A percentile compares a stretch with the other conserved stretches of the same genome.
Conservation (phyloP, 2,888 invertebrate genomes). For the Anorthoa munda region DNA sequence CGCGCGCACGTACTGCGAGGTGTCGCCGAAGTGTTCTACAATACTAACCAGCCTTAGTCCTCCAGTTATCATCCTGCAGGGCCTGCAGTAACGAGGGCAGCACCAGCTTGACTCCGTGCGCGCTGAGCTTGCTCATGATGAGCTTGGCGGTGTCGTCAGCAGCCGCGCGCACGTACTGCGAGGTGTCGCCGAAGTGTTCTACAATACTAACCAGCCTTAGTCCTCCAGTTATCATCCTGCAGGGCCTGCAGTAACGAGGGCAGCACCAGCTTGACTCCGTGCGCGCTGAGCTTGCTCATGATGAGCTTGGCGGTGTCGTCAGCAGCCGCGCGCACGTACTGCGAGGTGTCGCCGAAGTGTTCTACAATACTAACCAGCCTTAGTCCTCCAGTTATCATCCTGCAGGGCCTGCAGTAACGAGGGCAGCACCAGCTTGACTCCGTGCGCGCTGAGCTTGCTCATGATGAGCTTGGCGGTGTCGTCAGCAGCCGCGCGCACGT, state of each 20-base stretch:
- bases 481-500: slow-evolving; percentile 98
- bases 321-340: slow-evolving; percentile 98
- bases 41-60: no score
- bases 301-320: slow-evolving; percentile 99
- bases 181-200: slow-evolving; percentile 98
- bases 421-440: slow-evolving; percentile 99
- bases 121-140: slow-evolving; percentile 98
- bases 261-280: slow-evolving; percentile 99
- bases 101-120: slow-evolving; percentile 99
- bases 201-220: no score
- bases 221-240: slow-evolving; percentile 99
- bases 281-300: slow-evolving; percentile 98
- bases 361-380: no score
- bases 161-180: slow-evolving; percentile 98
- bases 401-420: slow-evolving; percentile 97
- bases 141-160: slow-evolving; percentile 99
- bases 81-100: slow-evolving; percentile 98
- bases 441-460: slow-evolving; percentile 98
- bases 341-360: slow-evolving; percentile 98
- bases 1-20: slow-evolving; percentile 98
- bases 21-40: slow-evolving; percentile 99
- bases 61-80: slow-evolving; percentile 99
- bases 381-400: slow-evolving; percentile 99
- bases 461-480: slow-evolving; percentile 99
- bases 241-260: slow-evolving; percentile 98